Percentiles rank a stretch among this genome's conserved stretches.
phyloP scores from a whole-genome alignment of 2,797 vertebrate genomes.

The Acrocephalus scirpaceus region DNA sequence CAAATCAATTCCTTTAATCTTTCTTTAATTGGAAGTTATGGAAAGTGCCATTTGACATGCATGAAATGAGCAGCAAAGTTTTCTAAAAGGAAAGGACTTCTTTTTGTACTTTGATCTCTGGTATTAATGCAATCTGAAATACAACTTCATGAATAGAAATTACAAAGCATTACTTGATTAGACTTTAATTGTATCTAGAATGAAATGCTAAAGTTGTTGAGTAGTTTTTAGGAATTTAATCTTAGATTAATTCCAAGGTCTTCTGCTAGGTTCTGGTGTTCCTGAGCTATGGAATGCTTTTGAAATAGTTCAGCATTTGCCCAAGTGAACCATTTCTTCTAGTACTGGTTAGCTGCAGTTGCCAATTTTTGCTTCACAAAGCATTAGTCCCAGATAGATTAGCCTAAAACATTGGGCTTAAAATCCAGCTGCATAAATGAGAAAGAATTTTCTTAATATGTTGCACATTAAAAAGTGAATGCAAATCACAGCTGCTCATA shows the following conservation, averaged over 20 bases:
- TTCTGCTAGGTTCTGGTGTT: background rate
- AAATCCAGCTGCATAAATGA: background rate
- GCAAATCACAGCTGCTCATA: background rate
- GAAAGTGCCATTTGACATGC: background rate
- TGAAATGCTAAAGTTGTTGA: background rate
- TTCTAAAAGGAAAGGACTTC: background rate
- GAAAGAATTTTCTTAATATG: background rate
- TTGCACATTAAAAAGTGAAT: background rate
- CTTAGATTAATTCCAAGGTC: background rate
- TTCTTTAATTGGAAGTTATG: conserved; percentile 14
- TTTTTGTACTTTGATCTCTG: background rate
- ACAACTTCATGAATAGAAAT: background rate
- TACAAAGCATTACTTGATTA: background rate
- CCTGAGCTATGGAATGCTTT: background rate
- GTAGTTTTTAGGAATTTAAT: background rate
- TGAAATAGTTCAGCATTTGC: background rate
- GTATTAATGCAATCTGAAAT: background rate
- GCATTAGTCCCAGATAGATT: background rate
- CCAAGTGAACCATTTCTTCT: background rate
- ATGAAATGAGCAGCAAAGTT: background rate
- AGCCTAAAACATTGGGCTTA: background rate
- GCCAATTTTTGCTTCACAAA: background rate
- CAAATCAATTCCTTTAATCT: conserved; percentile 20
- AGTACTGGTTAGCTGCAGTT: background rate
- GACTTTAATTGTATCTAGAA: background rate